A percentile compares a stretch with the other conserved stretches of the same genome.
phyloP scores from a whole-genome alignment of 53 echinoderm and acorn worm species.

The Echinometra lucunter region DNA sequence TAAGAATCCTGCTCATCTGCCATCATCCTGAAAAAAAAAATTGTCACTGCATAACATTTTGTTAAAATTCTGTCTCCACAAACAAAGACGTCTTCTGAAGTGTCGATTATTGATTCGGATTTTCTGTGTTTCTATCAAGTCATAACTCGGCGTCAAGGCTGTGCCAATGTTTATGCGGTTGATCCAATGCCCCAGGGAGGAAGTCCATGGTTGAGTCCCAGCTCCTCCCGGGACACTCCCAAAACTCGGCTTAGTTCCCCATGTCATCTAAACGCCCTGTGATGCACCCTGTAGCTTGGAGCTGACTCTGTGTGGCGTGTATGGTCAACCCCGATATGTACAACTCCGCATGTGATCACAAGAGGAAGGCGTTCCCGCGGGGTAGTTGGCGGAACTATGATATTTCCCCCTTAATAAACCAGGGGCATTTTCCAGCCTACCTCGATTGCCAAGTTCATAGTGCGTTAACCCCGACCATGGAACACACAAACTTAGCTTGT shows the following conservation, averaged over 20 bases:
- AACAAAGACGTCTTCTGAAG: conserved; percentile 22
- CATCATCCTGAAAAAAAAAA: background rate
- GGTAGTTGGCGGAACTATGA: conserved; percentile 56
- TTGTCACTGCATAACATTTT: background rate
- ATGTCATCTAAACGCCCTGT: background rate
- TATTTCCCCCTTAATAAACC: conserved; percentile 50
- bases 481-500: conserved; percentile 7
- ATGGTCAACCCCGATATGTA: background rate
- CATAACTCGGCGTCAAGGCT: conserved; percentile 58
- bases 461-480: conserved; percentile 34
- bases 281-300: conserved; percentile 9
- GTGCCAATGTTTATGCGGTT: conserved; percentile 64
- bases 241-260: conserved; percentile 1
- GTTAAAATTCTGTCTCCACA: background rate
- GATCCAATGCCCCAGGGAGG: conserved; percentile 46
- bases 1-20: no score
- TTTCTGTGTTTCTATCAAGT: conserved; percentile 27
- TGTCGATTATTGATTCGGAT: background rate
- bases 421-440: conserved; percentile 2
- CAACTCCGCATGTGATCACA: conserved; percentile 13
- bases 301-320: conserved; percentile 2
- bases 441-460: conserved; percentile 40
- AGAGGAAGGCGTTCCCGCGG: conserved; percentile 52
- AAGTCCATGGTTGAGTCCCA: conserved; percentile 52
- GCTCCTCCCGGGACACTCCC: conserved; percentile 58